Evolutionary conservation across 2,797 vertebrate genomes (phyloP), one percentile per base, ranked within the genome.

Genomic region (Semotilus atromaculatus): DNA sequence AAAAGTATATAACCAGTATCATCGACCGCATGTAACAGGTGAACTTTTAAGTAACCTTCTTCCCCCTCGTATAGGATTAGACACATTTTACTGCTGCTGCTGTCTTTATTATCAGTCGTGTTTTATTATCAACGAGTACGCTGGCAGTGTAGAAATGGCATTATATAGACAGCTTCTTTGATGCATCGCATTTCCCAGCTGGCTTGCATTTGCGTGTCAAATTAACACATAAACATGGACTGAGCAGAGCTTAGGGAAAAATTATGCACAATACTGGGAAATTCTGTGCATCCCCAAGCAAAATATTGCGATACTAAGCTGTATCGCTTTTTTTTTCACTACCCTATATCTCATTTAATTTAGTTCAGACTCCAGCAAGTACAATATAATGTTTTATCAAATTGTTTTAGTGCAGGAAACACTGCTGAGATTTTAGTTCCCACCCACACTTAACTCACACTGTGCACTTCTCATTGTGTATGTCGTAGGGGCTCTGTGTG

Each of bases 401-500:
- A n/a, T n/a, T n/a, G n/a, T n/a, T n/a, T n/a, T n/a, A 55, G 51
- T 55, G 31, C 26, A 13, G 18, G 18, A 51, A 73, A 21, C 45
- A 7, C 18, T 21, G 29, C 34, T 58, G 51, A 38, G 53, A 36
- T 40, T 75, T 76, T n/a, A 76, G 53, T 40, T 26, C 10, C 36
- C 36, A 16, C 74, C 53, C 74, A 60, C 36, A 1, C n/a, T 64
- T 64, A 29, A 45, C 26, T 45, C 58, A 14, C 58, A 14, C 76
- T 43, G 16, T 62, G 13, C 38, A 7, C 31, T 45, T 74, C 8
- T 53, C 16, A 23, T 72, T 60, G 26, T 71, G 62, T 90, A n/a
- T 90, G 48, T 91, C 89, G 55, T 88, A 99, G 98, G 95, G 97
- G 97, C 21, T 96, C 97, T 0, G 97, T 99, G 81, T 99, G 97